Evolutionary conservation across 2,797 vertebrate genomes (phyloP).

Genomic region (Clangula hyemalis): DNA sequence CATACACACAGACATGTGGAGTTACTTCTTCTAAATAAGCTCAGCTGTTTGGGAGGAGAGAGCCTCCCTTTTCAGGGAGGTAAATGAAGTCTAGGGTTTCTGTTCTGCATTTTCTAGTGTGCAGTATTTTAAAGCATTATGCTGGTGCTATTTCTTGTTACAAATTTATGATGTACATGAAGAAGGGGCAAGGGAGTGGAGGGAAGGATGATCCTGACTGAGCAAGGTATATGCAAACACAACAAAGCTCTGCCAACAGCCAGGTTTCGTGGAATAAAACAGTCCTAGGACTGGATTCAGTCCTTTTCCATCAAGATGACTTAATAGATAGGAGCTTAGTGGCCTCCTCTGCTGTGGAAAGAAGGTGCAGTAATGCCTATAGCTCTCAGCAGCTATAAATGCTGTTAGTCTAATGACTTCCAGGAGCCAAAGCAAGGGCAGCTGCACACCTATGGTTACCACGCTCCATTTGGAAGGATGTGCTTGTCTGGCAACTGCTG

Average conservation of each 20-base stretch:
- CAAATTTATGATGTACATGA: not conserved
- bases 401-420: not conserved
- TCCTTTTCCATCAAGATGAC: not conserved
- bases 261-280: not conserved
- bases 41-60: no score
- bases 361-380: not conserved
- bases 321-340: not conserved
- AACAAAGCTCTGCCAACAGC: not conserved
- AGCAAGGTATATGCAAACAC: not conserved
- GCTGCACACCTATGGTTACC: not conserved
- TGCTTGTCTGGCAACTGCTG: not conserved
- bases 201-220: not conserved
- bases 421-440: not conserved
- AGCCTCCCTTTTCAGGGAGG: not conserved
- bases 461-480: not conserved
- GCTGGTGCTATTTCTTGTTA: not conserved
- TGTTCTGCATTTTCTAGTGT: not conserved
- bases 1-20: not conserved
- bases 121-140: not conserved
- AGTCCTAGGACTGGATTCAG: not conserved
- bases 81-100: not conserved
- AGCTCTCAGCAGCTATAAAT: not conserved
- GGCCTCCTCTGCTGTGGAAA: not conserved
- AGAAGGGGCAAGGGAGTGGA: not conserved
- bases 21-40: not conserved